Conservation (phyloP, 2,113 vertebrate genomes). For the Tretioscincus oriximinensis region DNA sequence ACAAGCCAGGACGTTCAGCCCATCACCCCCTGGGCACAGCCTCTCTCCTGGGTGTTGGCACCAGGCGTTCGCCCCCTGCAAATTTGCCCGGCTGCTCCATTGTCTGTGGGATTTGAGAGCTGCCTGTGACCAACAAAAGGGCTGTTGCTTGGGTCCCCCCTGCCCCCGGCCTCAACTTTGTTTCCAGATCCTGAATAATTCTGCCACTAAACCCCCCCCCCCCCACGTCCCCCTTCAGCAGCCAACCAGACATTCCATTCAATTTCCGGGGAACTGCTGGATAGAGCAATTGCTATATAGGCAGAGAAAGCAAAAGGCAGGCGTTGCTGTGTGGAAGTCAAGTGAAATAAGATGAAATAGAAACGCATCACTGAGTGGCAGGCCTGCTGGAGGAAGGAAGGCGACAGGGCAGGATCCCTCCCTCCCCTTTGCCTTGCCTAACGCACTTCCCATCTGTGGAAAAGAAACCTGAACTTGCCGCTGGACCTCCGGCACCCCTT, state of each 20-base stretch:
- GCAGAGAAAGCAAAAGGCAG: too few relatives aligned
- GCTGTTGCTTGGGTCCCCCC: conserved; percentile 21
- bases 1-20: not conserved
- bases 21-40: not conserved
- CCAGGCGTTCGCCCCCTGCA: not conserved
- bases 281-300: not conserved
- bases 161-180: conserved; percentile 32
- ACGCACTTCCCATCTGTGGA: conserved; percentile 7
- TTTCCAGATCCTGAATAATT: conserved; percentile 24
- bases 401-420: not conserved
- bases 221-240: not conserved
- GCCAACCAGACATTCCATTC: conserved; percentile 47
- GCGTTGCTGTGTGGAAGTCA: not conserved
- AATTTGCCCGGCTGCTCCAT: not conserved
- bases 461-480: not conserved
- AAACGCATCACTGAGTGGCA: not conserved
- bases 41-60: conserved; percentile 6
- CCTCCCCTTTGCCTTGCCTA: not conserved
- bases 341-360: not conserved
- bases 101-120: conserved; percentile 26
- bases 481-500: too few relatives aligned
- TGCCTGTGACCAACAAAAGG: conserved; percentile 18
- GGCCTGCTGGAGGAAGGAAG: not conserved
- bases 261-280: not conserved
- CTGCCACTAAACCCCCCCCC: not conserved